Base-by-base conservation (phyloP, 2,797 vertebrate genomes). In the Megaceryle alcyon region DNA sequence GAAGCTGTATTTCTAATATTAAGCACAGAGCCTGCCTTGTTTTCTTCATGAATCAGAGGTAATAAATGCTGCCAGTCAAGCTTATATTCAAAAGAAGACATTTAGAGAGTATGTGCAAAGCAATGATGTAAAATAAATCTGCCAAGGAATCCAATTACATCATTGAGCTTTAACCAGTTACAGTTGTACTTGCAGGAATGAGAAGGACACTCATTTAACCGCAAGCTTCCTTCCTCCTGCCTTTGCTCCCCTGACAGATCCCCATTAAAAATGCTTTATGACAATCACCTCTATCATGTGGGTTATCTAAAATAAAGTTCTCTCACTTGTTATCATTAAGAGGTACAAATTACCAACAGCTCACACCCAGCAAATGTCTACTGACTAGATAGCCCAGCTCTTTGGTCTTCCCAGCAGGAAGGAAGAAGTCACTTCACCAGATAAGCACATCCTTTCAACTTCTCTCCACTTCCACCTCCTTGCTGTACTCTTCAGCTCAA, bases 351-450 rank as follows among this genome's bases (percentile, higher is more conserved):
- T 68, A 68, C 19, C 82, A 86, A 57, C 81, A 82, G 51, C 66
- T 93, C 83, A 84, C 72, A 51, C 48, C 82, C 69, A 82, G 63
- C 1, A 2, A 82, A 86, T 73, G 48, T 86, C 83, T 88, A 66
- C 43, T 72, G 66, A 86, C 94, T 2, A 84, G 68, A 86, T 17
- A 76, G 3, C 14, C 46, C 13, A 83, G 77, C 82, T 78, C 66
- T 57, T 29, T 21, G 25, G 83, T 71, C 59, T 65, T 86, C 71
- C 35, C 60, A 82, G 61, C 65, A 79, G 41, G 65, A 65, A 84
- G 66, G 82, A 92, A 95, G 80, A 86, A 70, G 82, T 71, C 84
- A 93, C 90, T 94, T 93, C 46, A 78, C 13, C 44, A 89, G 90
- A 89, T 72, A 84, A 91, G 75, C 16, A 8, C 4, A 28, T 71